Evolutionary conservation across 2,888 invertebrate species (phyloP).

Genomic region (Trilocha varians): DNA sequence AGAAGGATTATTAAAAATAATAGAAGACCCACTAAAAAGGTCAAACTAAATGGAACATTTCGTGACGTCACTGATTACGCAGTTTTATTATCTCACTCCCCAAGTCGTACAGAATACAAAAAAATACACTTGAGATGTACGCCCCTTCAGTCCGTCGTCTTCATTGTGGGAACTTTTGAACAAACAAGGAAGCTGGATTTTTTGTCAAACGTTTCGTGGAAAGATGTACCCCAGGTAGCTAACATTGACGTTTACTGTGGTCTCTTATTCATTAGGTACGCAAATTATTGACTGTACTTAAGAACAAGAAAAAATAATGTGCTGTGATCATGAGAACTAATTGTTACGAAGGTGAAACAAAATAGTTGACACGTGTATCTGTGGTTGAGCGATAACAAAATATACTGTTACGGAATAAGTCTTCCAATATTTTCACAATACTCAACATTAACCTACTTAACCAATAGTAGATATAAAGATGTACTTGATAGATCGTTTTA

Average conservation of each 20-base stretch:
- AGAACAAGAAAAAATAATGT: neutral
- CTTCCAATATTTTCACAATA: neutral
- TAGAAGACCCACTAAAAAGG: neutral
- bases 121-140: conserved; percentile 63
- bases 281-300: neutral
- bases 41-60: neutral
- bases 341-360: neutral
- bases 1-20: neutral
- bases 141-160: conserved; percentile 29
- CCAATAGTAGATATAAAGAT: neutral
- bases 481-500: too few relatives aligned
- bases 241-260: conserved; percentile 30
- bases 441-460: neutral
- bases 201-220: conserved; percentile 49
- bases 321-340: too few relatives aligned
- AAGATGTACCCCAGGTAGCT: conserved; percentile 54
- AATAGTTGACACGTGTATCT: neutral
- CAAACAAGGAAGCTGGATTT: conserved; percentile 47
- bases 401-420: neutral
- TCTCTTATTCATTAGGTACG: neutral
- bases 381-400: neutral
- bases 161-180: conserved; percentile 62
- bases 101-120: conserved; percentile 59
- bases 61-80: conserved; percentile 20
- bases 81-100: conserved; percentile 55